Evolutionary conservation across 2,797 vertebrate species (phyloP).

Genomic region (Morelia viridis): DNA sequence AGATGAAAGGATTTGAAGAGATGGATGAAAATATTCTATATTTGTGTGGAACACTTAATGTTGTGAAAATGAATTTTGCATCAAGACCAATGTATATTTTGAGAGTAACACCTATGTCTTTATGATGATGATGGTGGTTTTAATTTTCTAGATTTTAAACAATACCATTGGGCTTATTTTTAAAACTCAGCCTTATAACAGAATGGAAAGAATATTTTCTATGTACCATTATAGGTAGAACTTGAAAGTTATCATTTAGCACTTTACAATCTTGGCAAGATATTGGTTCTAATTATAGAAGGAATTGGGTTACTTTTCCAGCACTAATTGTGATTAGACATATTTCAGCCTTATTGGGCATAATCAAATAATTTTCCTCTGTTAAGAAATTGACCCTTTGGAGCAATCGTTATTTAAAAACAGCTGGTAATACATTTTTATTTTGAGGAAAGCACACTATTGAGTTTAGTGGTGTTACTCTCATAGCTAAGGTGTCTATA

Average conservation of each 20-base stretch:
- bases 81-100: neutral
- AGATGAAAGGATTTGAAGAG: neutral
- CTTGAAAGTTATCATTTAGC: neutral
- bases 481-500: neutral
- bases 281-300: neutral
- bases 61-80: neutral
- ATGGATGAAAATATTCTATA: neutral
- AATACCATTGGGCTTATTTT: neutral
- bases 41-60: neutral
- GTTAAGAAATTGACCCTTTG: no score
- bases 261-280: neutral
- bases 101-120: neutral
- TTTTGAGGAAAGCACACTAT: neutral
- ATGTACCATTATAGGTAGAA: neutral
- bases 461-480: neutral
- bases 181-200: neutral
- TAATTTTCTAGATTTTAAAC: neutral
- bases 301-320: neutral
- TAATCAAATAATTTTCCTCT: no score
- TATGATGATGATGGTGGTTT: neutral
- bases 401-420: no score
- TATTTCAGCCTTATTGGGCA: no score
- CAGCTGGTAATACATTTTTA: no score
- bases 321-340: no score
- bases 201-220: neutral